phyloP scores from a whole-genome alignment of 2,113 vertebrate genomes.

The Condylura cristata region DNA sequence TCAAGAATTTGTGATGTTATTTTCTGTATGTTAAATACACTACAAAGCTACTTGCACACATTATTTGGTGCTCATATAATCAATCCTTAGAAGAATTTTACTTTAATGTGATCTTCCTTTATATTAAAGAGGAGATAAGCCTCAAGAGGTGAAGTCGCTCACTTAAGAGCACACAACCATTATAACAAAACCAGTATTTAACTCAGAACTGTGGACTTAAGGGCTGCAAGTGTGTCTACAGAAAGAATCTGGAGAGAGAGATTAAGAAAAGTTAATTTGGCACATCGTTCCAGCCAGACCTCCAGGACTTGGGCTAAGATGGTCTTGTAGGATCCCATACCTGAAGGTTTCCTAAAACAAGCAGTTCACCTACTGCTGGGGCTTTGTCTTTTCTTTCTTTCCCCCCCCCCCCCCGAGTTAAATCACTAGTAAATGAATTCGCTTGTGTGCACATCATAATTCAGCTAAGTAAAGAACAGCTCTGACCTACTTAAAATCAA shows the following conservation, averaged over 20 bases:
- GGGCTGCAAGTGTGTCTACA: background rate
- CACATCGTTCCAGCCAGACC: background rate
- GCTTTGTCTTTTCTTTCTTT: background rate
- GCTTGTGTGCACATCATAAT: background rate
- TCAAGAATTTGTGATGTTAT: background rate
- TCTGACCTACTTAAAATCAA: slow-evolving; percentile 75
- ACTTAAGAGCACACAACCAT: background rate
- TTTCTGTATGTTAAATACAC: background rate
- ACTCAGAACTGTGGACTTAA: background rate
- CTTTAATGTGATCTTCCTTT: background rate
- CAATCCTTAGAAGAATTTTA: no score
- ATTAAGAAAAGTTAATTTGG: background rate
- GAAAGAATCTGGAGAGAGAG: background rate
- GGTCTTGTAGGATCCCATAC: background rate
- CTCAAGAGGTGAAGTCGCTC: background rate
- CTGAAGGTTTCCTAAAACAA: background rate
- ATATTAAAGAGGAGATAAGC: background rate
- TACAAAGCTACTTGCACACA: background rate
- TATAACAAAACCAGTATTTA: background rate
- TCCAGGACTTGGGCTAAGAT: background rate
- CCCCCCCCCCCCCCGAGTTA: background rate
- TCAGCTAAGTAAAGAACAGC: slow-evolving; percentile 2
- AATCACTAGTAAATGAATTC: slow-evolving; percentile 35
- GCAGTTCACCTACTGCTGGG: background rate
- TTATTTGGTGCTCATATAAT: background rate